Percentiles rank a stretch among this genome's conserved stretches.
Conservation (phyloP, 2,888 invertebrate species). For the Plebejus melissa region DNA sequence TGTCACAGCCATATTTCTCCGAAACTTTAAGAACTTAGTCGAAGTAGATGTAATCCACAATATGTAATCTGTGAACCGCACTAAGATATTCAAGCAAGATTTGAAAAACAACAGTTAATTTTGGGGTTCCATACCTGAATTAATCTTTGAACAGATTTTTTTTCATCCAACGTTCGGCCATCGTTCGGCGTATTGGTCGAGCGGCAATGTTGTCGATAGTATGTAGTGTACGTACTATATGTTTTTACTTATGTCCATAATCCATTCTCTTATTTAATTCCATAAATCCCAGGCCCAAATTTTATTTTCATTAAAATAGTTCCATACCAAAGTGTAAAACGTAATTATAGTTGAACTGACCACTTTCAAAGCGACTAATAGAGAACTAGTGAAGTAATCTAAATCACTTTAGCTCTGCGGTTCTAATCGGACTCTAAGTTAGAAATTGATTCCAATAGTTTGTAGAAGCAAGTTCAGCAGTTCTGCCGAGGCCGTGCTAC, state of each 20-base stretch:
- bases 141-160: too few species aligned
- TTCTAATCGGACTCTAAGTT: slow-evolving; percentile 41
- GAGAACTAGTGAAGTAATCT: slow-evolving; percentile 42
- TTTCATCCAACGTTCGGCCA: too few species aligned
- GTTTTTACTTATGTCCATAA: neutral
- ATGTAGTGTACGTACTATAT: too few species aligned
- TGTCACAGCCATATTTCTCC: too few species aligned
- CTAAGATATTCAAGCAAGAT: too few species aligned
- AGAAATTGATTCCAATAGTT: slow-evolving; percentile 43
- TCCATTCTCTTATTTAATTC: neutral
- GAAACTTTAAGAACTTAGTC: too few species aligned
- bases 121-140: too few species aligned
- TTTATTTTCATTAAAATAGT: slow-evolving; percentile 3
- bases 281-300: neutral
- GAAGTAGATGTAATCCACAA: too few species aligned
- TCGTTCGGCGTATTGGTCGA: too few species aligned
- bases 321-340: slow-evolving; percentile 6
- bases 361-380: slow-evolving; percentile 33
- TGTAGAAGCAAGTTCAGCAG: slow-evolving; percentile 39
- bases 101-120: too few species aligned
- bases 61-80: too few species aligned
- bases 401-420: slow-evolving; percentile 41
- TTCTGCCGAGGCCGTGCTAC: slow-evolving; percentile 36
- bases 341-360: slow-evolving; percentile 30
- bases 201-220: too few species aligned